Evolutionary conservation across 1,140 invertebrate genomes (phyloP), one percentile per base, ranked within the genome.

Genomic region (Rhyacophila brunnea): DNA sequence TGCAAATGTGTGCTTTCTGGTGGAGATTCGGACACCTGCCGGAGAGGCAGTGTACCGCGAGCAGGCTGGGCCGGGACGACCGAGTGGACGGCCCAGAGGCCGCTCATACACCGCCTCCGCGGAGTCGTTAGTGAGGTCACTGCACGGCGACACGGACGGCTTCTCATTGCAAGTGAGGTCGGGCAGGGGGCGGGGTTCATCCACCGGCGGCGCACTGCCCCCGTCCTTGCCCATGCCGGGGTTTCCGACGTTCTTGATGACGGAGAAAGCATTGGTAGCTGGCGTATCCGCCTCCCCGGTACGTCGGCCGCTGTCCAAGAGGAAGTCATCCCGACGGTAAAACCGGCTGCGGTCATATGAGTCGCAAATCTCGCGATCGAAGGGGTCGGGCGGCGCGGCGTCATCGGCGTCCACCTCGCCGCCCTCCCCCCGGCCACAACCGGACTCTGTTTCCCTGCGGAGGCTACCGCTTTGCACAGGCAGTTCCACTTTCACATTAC

Each of bases 131-230:
- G 78, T 71, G 66, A 77, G 61, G 70, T 80, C 67, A 75, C 70
- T 68, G 74, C 75, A 67, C 62, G 81, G 76, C 36, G 76, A 79
- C 64, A 77, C 75, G 9, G 76, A 77, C 28, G 74, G 71, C 52
- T 79, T 79, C 54, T 79, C 75, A 64, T 78, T 78, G 60, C 75
- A 78, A 55, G 75, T 78, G 47, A 78, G 68, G 65, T 79, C 76
- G 51, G 75, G 75, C 28, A 78, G 68, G 14, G 73, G 69, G 63
- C 70, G 74, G 56, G 67, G 74, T 23, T 77, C 74, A 19, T 67
- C 68, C 18, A 74, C 71, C 47, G 54, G 62, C 58, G 13, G 19
- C 19, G 15, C 48, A 49, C 28, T 42, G 28, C 7, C 19, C 47
- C 49, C 51, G 17, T 74, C 71, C 66, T 71, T 74, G 52, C 68